Conservation (phyloP, 2,888 invertebrate genomes). For the Empis livida region DNA sequence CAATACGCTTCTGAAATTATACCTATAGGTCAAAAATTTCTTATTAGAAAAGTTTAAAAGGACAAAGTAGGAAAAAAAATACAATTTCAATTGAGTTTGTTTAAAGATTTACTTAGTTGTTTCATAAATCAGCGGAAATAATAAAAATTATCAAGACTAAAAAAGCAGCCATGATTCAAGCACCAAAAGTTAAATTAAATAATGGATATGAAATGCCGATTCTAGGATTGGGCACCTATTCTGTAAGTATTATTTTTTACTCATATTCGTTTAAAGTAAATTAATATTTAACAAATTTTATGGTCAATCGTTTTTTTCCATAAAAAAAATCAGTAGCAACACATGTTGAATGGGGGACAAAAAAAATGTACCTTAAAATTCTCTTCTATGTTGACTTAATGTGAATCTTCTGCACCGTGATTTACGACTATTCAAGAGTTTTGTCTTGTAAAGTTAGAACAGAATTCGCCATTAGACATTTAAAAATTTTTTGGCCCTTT, state of each 20-base stretch:
- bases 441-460: too few relatives aligned
- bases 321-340: too few relatives aligned
- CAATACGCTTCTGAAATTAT: background rate
- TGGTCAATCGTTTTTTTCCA: too few relatives aligned
- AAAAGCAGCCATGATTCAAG: conserved; percentile 3
- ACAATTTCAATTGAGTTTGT: background rate
- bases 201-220: conserved; percentile 52
- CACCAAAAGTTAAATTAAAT: conserved; percentile 44
- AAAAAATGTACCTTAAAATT: too few relatives aligned
- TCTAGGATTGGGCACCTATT: conserved; percentile 58
- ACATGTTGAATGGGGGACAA: background rate
- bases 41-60: background rate
- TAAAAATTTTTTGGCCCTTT: too few relatives aligned
- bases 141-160: background rate
- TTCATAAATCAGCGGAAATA: background rate
- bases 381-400: too few relatives aligned
- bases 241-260: conserved; percentile 28
- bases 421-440: too few relatives aligned
- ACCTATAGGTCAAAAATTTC: background rate
- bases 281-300: too few relatives aligned
- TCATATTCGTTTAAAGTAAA: too few relatives aligned
- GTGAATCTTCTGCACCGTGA: too few relatives aligned
- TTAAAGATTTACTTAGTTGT: background rate
- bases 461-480: too few relatives aligned
- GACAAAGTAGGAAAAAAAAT: background rate